These are phyloP conservation scores for Cerastis rubricosa DNA, from an alignment of 2,888 invertebrate genomes.

Conservation along the genomic window DNA sequence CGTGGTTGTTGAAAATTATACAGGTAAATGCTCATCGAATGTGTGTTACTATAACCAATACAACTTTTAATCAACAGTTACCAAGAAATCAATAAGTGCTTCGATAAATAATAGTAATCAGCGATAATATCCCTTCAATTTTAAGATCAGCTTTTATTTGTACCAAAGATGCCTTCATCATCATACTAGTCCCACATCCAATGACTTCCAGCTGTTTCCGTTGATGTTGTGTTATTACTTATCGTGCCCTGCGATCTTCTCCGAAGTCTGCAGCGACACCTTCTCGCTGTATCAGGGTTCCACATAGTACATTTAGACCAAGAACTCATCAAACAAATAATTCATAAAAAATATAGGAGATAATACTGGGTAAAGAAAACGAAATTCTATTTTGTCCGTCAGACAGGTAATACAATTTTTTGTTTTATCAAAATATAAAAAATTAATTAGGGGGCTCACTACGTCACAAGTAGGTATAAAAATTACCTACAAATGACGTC, in stretches of 20 bases:
- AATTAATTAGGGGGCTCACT: no score
- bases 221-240: neutral
- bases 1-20: slow-evolving; percentile 98
- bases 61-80: neutral
- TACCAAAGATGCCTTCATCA: neutral
- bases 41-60: no score
- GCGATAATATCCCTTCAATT: neutral
- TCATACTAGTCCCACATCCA: neutral
- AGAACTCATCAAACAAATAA: neutral
- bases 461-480: no score
- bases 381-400: no score
- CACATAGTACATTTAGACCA: neutral
- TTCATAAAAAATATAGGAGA: no score
- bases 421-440: no score
- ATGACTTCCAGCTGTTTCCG: neutral
- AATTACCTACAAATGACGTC: no score
- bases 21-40: slow-evolving; percentile 90
- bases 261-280: neutral
- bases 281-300: neutral
- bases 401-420: no score
- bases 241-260: neutral
- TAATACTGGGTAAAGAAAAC: no score
- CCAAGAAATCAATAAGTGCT: neutral
- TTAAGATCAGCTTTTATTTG: neutral
- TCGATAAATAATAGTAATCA: neutral